Evolutionary conservation across 1,140 invertebrate genomes (phyloP), one percentile per base, ranked within the genome.

Genomic region (Leguminivora glycinivorella): DNA sequence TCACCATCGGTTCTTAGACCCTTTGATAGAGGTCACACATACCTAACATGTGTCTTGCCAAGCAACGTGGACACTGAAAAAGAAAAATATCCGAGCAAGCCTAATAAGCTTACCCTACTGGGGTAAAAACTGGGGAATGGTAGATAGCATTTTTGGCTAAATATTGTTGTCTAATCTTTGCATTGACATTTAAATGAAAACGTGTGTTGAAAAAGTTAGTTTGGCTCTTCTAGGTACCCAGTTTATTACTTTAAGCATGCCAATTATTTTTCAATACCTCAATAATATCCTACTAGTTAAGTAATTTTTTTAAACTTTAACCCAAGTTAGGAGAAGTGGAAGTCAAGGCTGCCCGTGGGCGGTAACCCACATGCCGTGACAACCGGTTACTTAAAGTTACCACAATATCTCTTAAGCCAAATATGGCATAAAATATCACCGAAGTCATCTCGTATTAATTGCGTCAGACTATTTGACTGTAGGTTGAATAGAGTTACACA

Each of bases 241-340:
- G n/a, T n/a, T n/a, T n/a, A n/a, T n/a, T n/a, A n/a, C n/a, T n/a
- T n/a, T n/a, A n/a, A n/a, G n/a, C n/a, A n/a, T n/a, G n/a, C n/a
- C n/a, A n/a, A n/a, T n/a, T n/a, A n/a, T n/a, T n/a, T n/a, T n/a
- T n/a, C n/a, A n/a, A n/a, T n/a, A n/a, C n/a, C n/a, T n/a, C n/a
- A n/a, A n/a, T n/a, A n/a, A n/a, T n/a, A n/a, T n/a, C n/a, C n/a
- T n/a, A n/a, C n/a, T n/a, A n/a, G n/a, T n/a, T n/a, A n/a, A n/a
- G n/a, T n/a, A n/a, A n/a, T 63, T 26, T 60, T 63, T 63, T 63
- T 63, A 60, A 60, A 63, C 25, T 29, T 58, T 29, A 63, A 63
- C 56, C 56, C 56, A 63, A 7, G 58, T 34, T 63, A 63, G 58
- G 25, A 52, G 47, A 52, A 52, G 24, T 29, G 29, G 26, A 29